These are phyloP conservation scores for Amphipyra tragopoginis DNA, from an alignment of 2,888 invertebrate species.

Conservation along the genomic window DNA sequence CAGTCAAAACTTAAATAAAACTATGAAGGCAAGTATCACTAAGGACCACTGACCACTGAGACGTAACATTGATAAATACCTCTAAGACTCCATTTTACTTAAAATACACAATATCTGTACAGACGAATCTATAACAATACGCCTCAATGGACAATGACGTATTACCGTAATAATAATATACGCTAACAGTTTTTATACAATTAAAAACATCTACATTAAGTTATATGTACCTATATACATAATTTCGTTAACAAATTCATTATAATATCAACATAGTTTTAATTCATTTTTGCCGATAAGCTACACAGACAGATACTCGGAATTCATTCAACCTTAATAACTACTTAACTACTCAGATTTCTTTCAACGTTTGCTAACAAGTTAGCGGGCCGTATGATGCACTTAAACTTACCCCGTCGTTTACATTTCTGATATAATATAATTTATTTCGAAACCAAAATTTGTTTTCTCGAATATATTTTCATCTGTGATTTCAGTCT, in stretches of 20 bases:
- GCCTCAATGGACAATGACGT: conserved; percentile 51
- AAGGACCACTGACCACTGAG: conserved; percentile 60
- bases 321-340: conserved; percentile 62
- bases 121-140: conserved; percentile 36
- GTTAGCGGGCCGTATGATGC: conserved; percentile 36
- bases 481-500: conserved; percentile 21
- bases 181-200: conserved; percentile 63
- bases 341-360: conserved; percentile 69
- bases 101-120: conserved; percentile 24
- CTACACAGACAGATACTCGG: conserved; percentile 43
- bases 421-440: conserved; percentile 5
- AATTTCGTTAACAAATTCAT: conserved; percentile 76
- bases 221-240: conserved; percentile 78
- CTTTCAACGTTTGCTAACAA: conserved; percentile 45
- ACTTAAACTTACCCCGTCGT: conserved; percentile 20
- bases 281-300: conserved; percentile 59
- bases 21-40: conserved; percentile 85
- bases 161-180: conserved; percentile 48
- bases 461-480: not conserved
- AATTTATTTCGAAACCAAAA: conserved; percentile 9
- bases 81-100: conserved; percentile 15
- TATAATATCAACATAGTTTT: conserved; percentile 78
- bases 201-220: conserved; percentile 57
- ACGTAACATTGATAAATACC: conserved; percentile 42
- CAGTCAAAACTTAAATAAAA: conserved; percentile 83